Conservation (phyloP, 2,797 vertebrate genomes). For the Diceros bicornis region DNA sequence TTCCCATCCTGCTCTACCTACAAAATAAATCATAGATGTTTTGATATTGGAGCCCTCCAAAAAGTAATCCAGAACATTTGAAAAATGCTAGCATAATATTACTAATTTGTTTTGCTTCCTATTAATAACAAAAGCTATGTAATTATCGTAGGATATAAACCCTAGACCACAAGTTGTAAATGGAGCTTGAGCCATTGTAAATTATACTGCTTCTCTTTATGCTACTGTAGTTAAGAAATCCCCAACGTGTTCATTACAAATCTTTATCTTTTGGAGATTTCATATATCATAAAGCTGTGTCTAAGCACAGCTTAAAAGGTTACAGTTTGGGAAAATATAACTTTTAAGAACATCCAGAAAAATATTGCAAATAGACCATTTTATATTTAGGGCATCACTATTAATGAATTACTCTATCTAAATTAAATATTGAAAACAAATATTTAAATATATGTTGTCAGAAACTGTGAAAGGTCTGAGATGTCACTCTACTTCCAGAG, state of each 20-base stretch:
- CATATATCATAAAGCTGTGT: background rate
- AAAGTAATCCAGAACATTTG: slow-evolving; percentile 32
- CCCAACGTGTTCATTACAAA: background rate
- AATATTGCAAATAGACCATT: background rate
- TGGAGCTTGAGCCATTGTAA: background rate
- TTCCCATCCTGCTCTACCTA: background rate
- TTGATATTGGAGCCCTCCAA: slow-evolving; percentile 4
- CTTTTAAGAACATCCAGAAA: background rate
- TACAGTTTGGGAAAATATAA: background rate
- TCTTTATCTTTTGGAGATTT: background rate
- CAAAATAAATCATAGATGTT: slow-evolving; percentile 52
- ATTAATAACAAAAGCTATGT: slow-evolving; percentile 48
- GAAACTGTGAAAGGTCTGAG: background rate
- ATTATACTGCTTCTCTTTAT: slow-evolving; percentile 3
- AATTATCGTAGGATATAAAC: background rate
- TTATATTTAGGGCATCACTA: background rate
- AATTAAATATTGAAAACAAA: background rate
- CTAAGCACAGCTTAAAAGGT: background rate
- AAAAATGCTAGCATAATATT: slow-evolving; percentile 57
- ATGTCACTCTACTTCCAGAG: background rate
- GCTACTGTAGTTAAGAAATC: background rate
- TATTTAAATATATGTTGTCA: background rate
- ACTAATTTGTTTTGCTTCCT: slow-evolving; percentile 60
- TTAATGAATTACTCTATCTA: background rate
- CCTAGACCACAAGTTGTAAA: slow-evolving; percentile 1